Conservation (phyloP, 2,888 invertebrate genomes). For the Notodonta ziczac region DNA sequence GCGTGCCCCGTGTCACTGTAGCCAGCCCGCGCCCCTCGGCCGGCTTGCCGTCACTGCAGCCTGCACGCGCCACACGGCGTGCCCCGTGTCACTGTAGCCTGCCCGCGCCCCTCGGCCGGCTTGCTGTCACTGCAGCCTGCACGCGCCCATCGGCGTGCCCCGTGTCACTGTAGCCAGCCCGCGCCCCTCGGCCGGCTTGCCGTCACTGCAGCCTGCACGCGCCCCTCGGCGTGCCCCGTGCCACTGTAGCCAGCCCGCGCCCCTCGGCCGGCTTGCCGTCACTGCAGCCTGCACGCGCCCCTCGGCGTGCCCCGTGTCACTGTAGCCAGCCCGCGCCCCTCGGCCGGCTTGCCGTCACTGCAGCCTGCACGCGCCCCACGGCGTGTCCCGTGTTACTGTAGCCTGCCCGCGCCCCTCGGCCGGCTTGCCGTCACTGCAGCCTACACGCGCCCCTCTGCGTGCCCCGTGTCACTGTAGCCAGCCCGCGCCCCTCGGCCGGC, state of each 20-base stretch:
- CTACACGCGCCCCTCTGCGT: background rate
- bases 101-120: background rate
- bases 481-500: background rate
- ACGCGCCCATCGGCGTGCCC: background rate
- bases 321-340: background rate
- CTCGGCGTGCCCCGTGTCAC: background rate
- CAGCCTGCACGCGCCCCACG: background rate
- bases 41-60: background rate
- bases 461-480: background rate
- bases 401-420: conserved; percentile 1
- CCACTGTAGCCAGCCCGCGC: background rate
- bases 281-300: background rate
- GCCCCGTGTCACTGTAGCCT: background rate
- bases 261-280: background rate
- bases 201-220: background rate
- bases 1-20: background rate
- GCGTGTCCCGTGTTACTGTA: background rate
- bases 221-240: background rate
- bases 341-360: background rate
- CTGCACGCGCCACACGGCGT: background rate
- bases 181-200: background rate
- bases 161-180: background rate
- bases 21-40: background rate
- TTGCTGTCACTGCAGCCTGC: conserved; percentile 3
- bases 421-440: background rate